Evolutionary conservation across 2,888 invertebrate genomes (phyloP).

Genomic region (Dryococelus australis): DNA sequence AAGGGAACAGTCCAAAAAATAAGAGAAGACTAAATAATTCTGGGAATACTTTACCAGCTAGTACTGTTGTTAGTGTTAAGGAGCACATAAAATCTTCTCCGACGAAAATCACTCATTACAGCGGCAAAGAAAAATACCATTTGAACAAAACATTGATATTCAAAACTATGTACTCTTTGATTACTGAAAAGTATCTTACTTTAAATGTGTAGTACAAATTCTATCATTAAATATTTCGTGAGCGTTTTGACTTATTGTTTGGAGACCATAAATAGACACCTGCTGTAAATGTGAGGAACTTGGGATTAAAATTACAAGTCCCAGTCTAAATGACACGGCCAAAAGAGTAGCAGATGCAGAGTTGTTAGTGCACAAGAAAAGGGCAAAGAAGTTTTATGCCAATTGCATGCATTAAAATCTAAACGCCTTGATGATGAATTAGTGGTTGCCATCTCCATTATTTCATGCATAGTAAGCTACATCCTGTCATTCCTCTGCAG

Average conservation of each 20-base stretch:
- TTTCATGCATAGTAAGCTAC: not conserved
- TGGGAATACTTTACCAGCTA: not conserved
- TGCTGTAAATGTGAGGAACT: not conserved
- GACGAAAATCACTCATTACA: not conserved
- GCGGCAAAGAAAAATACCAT: not conserved
- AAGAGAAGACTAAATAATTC: not conserved
- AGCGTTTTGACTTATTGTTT: not conserved
- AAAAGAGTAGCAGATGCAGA: not conserved
- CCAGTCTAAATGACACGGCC: not conserved
- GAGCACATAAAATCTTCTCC: not conserved
- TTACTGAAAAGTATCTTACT: not conserved
- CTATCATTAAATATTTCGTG: not conserved
- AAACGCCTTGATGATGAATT: not conserved
- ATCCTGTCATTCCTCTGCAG: not conserved
- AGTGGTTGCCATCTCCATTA: not conserved
- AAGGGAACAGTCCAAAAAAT: not conserved
- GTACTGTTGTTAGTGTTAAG: too few relatives aligned
- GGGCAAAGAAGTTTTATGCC: not conserved
- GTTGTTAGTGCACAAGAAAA: not conserved
- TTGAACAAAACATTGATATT: not conserved
- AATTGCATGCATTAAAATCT: not conserved
- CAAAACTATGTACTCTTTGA: not conserved
- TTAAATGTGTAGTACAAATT: not conserved
- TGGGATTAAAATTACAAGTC: not conserved
- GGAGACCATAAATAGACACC: not conserved